These are phyloP conservation scores for Ptilodon capucinus DNA, from an alignment of 2,888 invertebrate genomes.

Conservation along the genomic window DNA sequence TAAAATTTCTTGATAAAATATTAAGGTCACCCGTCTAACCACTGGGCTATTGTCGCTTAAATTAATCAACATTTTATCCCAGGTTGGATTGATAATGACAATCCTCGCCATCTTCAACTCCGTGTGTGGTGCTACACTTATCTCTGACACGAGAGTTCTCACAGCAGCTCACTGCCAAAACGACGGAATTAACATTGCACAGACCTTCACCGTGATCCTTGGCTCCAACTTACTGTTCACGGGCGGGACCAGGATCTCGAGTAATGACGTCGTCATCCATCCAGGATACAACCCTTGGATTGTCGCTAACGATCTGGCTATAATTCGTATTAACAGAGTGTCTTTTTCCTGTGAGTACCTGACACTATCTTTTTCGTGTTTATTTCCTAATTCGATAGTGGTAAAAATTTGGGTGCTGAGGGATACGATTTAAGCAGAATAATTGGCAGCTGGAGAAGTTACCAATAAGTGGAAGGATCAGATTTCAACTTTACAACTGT, in stretches of 20 bases:
- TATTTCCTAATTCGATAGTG: no score
- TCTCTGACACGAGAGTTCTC: slow-evolving; percentile 37
- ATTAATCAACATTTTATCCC: background rate
- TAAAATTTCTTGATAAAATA: no score
- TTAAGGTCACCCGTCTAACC: no score
- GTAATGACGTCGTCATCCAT: slow-evolving; percentile 30
- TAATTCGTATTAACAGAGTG: slow-evolving; percentile 33
- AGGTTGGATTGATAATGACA: slow-evolving; percentile 32
- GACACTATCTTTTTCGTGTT: no score
- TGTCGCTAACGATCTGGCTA: slow-evolving; percentile 46
- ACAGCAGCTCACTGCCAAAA: slow-evolving; percentile 50
- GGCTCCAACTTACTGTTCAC: slow-evolving; percentile 47
- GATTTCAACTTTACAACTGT: no score
- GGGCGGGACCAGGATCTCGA: slow-evolving; percentile 44
- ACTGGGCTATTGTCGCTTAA: no score
- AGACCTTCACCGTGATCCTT: slow-evolving; percentile 39
- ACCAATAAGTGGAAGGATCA: no score
- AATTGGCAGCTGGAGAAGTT: no score
- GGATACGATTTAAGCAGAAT: no score
- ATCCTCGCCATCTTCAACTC: slow-evolving; percentile 29
- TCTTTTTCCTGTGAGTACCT: slow-evolving; percentile 38
- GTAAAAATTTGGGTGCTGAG: no score
- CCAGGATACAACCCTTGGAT: slow-evolving; percentile 42
- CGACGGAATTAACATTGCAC: slow-evolving; percentile 39
- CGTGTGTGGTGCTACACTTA: slow-evolving; percentile 47